Evolutionary conservation across 2,888 invertebrate genomes (phyloP).

Genomic region (Euphydryas editha): DNA sequence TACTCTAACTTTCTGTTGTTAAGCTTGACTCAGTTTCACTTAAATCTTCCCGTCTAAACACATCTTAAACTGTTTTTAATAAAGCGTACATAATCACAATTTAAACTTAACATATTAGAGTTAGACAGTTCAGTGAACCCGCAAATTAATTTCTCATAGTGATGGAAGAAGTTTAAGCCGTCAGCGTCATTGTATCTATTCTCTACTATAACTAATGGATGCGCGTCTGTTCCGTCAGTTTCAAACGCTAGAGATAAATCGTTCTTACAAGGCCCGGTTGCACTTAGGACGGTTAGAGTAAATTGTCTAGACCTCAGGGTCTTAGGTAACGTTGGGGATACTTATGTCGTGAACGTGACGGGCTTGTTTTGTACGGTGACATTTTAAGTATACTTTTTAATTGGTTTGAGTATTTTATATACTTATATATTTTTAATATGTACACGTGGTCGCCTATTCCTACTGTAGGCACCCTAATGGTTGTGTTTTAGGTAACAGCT

Average conservation of each 20-base stretch:
- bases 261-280: slow-evolving; percentile 31
- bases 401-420: background rate
- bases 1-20: no score
- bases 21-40: background rate
- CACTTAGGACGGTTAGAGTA: slow-evolving; percentile 1
- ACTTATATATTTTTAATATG: no score
- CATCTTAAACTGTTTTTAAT: background rate
- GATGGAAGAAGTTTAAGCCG: slow-evolving; percentile 44
- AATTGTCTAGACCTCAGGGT: slow-evolving; percentile 1
- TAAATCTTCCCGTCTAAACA: background rate
- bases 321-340: background rate
- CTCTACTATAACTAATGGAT: slow-evolving; percentile 42
- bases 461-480: no score
- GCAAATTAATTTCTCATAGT: slow-evolving; percentile 42
- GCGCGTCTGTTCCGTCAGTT: slow-evolving; percentile 46
- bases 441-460: no score
- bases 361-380: background rate
- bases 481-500: no score
- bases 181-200: slow-evolving; percentile 42
- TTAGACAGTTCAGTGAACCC: slow-evolving; percentile 37
- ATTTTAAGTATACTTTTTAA: background rate
- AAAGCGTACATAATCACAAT: background rate
- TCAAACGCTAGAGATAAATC: slow-evolving; percentile 50
- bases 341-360: background rate
- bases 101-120: background rate